Conservation (phyloP, 2,113 vertebrate genomes). For the Trogon surrucura region DNA sequence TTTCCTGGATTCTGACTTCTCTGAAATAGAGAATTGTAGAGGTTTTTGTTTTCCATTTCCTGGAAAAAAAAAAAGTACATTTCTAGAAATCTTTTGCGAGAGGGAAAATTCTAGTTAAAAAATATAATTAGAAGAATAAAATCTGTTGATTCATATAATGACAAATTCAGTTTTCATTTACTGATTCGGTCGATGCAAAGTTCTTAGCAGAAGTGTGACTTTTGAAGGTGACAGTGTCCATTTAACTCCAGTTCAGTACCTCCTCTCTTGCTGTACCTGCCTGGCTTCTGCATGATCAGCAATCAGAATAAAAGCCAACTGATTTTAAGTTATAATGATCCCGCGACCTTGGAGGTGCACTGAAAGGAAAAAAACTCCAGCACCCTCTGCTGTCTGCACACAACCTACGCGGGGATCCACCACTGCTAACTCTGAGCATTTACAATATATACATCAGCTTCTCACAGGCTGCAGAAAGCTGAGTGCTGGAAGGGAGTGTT, state of each 20-base stretch:
- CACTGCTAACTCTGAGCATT: neutral
- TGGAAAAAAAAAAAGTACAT: neutral
- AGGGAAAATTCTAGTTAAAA: neutral
- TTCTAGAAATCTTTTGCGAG: neutral
- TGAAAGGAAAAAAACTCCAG: slow-evolving; percentile 69
- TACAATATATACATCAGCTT: neutral
- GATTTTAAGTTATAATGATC: slow-evolving; percentile 11
- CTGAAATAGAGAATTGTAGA: neutral
- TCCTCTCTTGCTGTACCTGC: slow-evolving; percentile 25
- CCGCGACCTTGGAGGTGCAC: slow-evolving; percentile 6
- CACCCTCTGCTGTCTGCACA: slow-evolving; percentile 66
- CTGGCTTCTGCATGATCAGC: slow-evolving; percentile 24
- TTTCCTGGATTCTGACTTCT: neutral
- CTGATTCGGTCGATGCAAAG: neutral
- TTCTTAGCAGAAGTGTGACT: neutral
- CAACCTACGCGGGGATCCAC: slow-evolving; percentile 29
- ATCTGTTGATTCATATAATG: fast-evolving
- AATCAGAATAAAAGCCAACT: slow-evolving; percentile 50
- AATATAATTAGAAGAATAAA: neutral
- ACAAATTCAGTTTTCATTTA: neutral
- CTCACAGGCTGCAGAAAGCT: neutral
- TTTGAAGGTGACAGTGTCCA: slow-evolving; percentile 7
- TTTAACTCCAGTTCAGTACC: neutral
- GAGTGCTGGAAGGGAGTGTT: neutral
- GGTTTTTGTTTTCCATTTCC: neutral